Evolutionary conservation across 2,113 vertebrate species (phyloP).

Genomic region (Eptatretus burgeri): DNA sequence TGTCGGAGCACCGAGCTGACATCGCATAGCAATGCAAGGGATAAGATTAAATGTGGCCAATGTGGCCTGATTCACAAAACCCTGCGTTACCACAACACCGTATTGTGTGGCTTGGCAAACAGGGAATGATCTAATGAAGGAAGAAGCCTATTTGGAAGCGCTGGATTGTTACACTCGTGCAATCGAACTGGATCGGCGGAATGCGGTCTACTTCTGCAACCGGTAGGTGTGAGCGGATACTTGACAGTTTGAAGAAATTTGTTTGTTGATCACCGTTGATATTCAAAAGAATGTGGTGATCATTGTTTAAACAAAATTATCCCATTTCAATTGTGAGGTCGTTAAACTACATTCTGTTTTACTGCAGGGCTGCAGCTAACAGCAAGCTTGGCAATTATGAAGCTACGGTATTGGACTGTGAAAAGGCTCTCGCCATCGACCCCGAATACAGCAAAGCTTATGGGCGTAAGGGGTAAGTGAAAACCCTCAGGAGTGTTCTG

Average conservation of each 20-base stretch:
- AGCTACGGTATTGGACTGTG: constrained; percentile 64
- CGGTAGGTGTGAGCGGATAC: constrained; percentile 20
- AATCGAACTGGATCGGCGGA: constrained; percentile 52
- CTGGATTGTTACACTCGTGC: constrained; percentile 66
- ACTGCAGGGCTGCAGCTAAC: constrained; percentile 52
- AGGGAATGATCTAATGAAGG: constrained; percentile 94
- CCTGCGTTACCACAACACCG: not conserved
- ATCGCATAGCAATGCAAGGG: not conserved
- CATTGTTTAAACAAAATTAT: too few species aligned
- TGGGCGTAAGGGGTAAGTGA: constrained; percentile 61
- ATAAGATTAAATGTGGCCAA: not conserved
- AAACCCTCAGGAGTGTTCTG: too few species aligned
- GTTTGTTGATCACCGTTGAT: too few species aligned
- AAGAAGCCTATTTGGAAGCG: constrained; percentile 51
- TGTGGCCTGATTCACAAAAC: not conserved
- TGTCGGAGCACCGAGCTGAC: too few species aligned
- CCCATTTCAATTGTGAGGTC: too few species aligned
- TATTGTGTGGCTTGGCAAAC: not conserved
- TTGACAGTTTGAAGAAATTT: too few species aligned
- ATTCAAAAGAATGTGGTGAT: too few species aligned
- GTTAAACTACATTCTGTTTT: too few species aligned
- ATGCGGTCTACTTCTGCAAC: constrained; percentile 89
- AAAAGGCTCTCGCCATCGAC: constrained; percentile 60
- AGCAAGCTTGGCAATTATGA: constrained; percentile 78
- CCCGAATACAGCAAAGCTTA: constrained; percentile 88